Conservation (phyloP, 2,797 vertebrate species). For the Leptodactylus fallax region DNA sequence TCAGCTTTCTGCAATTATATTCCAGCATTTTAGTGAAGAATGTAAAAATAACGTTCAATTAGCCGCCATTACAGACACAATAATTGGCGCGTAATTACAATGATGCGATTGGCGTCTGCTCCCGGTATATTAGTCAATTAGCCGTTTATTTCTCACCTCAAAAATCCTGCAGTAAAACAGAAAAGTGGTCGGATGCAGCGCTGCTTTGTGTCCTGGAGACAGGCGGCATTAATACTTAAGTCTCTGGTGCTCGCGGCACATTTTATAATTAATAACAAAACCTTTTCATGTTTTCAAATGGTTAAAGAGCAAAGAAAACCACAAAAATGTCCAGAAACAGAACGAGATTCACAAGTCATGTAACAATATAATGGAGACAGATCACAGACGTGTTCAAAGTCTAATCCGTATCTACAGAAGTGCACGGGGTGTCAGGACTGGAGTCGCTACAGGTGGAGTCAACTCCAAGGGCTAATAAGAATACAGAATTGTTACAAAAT, state of each 20-base stretch:
- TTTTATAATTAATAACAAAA: conserved; percentile 57
- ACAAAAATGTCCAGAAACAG: conserved; percentile 1
- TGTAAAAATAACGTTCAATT: conserved; percentile 38
- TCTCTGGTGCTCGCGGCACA: background rate
- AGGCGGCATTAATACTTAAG: conserved; percentile 45
- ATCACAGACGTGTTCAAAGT: background rate
- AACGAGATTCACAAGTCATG: background rate
- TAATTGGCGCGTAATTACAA: conserved; percentile 34
- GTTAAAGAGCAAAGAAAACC: background rate
- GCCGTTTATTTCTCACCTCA: background rate
- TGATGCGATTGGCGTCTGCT: background rate
- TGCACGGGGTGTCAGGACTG: no score
- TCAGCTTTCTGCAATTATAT: background rate
- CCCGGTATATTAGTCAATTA: background rate
- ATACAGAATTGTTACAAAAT: background rate
- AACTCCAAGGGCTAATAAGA: no score
- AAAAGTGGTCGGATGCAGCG: background rate
- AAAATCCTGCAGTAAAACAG: background rate
- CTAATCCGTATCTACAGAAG: no score
- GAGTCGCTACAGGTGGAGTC: no score
- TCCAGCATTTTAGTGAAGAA: background rate
- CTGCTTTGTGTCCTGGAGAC: conserved; percentile 19
- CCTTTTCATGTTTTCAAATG: conserved; percentile 50
- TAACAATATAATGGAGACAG: conserved; percentile 16
- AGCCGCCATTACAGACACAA: conserved; percentile 5